These are phyloP conservation scores for Panthera uncia DNA, from an alignment of 2,113 vertebrate species.

Conservation along the genomic window DNA sequence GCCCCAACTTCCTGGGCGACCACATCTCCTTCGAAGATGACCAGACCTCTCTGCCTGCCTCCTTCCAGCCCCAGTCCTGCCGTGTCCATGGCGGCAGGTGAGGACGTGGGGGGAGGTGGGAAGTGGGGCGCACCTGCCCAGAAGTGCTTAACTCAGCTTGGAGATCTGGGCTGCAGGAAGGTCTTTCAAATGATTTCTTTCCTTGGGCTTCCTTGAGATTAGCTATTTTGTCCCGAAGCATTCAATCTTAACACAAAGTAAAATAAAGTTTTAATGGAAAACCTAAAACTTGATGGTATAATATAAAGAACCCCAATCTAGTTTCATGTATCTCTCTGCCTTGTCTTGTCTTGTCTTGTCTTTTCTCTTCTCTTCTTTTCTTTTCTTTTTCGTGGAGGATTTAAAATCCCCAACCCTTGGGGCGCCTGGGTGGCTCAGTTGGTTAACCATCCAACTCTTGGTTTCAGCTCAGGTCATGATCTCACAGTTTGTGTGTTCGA, in stretches of 20 bases:
- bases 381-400: not conserved
- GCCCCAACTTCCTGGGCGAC: constrained; percentile 89
- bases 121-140: not conserved
- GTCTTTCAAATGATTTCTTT: not conserved
- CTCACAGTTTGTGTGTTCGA: no score
- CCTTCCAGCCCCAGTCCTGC: constrained; percentile 88
- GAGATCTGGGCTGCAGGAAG: not conserved
- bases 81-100: constrained; percentile 93
- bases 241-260: not conserved
- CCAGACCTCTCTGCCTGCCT: constrained; percentile 79
- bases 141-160: not conserved
- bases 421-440: no score
- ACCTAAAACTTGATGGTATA: not conserved
- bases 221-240: not conserved
- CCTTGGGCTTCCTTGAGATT: not conserved
- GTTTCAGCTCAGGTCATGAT: no score
- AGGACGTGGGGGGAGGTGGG: not conserved
- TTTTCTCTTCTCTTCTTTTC: not conserved
- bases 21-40: constrained; percentile 83
- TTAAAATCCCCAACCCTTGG: not conserved
- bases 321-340: not conserved
- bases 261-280: not conserved
- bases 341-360: not conserved
- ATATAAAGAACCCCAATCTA: not conserved
- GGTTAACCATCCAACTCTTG: no score